phyloP scores from a whole-genome alignment of 2,888 invertebrate genomes.

The Tiphia femorata region DNA sequence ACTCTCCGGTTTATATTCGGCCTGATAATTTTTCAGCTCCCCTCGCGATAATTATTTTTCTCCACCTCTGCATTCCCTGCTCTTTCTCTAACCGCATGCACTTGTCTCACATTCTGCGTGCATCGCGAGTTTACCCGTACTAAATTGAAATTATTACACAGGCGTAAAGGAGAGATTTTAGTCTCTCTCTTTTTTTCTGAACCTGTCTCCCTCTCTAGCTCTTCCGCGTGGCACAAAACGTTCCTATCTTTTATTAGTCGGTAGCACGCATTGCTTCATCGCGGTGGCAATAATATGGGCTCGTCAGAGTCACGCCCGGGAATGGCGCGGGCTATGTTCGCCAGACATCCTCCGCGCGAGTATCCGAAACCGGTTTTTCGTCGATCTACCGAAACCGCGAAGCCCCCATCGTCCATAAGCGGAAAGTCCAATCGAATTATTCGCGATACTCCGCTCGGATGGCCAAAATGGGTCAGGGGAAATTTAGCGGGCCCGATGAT shows the following conservation, averaged over 20 bases:
- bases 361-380: constrained; percentile 36
- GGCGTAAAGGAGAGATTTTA: too few species aligned
- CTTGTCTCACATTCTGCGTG: too few species aligned
- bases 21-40: too few species aligned
- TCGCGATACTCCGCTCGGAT: too few species aligned
- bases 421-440: constrained; percentile 30
- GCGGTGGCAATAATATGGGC: constrained; percentile 40
- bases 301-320: constrained; percentile 6
- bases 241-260: constrained; percentile 45
- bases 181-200: not conserved
- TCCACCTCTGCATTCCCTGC: too few species aligned
- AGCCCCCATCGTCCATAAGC: constrained; percentile 22
- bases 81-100: too few species aligned
- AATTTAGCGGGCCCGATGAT: constrained; percentile 26
- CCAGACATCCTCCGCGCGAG: constrained; percentile 34
- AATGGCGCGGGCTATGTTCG: constrained; percentile 46
- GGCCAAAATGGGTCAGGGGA: constrained; percentile 32
- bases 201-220: not conserved
- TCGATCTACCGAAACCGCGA: constrained; percentile 30
- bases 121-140: too few species aligned
- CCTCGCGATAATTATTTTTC: too few species aligned
- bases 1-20: too few species aligned
- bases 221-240: too few species aligned
- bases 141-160: too few species aligned
- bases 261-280: constrained; percentile 47